These are phyloP conservation scores for Spermophilus dauricus DNA, from an alignment of 2,113 vertebrate species.

Conservation along the genomic window DNA sequence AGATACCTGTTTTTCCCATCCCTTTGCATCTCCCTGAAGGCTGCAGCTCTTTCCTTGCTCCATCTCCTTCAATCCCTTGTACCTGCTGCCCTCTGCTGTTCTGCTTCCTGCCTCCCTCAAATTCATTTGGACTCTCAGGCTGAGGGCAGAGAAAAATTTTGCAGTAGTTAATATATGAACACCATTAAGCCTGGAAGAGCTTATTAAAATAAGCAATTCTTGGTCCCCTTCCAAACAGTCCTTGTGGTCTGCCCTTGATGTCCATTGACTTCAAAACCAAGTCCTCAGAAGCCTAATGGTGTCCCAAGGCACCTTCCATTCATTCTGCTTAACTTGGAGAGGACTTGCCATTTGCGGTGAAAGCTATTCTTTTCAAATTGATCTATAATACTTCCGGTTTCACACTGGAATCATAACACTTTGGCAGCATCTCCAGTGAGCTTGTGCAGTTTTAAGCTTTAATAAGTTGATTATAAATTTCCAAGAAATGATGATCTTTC, in stretches of 20 bases:
- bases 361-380: not conserved
- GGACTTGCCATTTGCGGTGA: not conserved
- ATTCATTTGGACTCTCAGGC: not conserved
- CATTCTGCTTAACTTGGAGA: not conserved
- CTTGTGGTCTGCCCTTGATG: not conserved
- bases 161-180: not conserved
- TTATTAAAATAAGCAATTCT: conserved; percentile 3
- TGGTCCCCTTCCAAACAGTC: not conserved
- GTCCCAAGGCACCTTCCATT: not conserved
- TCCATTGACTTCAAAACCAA: conserved; percentile 26
- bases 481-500: conserved; percentile 32
- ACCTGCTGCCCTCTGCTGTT: conserved; percentile 55
- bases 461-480: not conserved
- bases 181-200: not conserved
- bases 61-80: not conserved
- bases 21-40: not conserved
- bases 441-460: not conserved
- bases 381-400: conserved; percentile 10
- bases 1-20: not conserved
- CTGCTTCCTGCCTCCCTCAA: not conserved
- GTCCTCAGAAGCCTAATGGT: not conserved
- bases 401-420: not conserved
- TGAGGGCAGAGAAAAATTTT: not conserved
- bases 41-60: fast-evolving
- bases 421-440: not conserved